Conservation (phyloP, 1,140 invertebrate species). For the Lordiphosa clarofinis region DNA sequence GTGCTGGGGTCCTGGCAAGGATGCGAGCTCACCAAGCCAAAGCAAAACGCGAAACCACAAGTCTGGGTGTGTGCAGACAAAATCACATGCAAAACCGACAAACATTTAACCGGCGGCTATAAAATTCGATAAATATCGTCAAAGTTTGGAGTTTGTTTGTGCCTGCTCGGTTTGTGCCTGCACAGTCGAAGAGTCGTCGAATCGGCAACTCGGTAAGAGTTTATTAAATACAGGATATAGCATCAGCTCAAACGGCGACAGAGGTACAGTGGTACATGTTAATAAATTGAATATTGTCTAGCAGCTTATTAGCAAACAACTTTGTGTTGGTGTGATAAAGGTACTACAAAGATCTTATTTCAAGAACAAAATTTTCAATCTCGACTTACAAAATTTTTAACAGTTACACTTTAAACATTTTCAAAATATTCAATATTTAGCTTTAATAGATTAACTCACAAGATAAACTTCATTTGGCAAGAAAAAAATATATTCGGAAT, state of each 20-base stretch:
- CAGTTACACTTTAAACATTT: too few relatives aligned
- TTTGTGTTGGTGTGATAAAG: too few relatives aligned
- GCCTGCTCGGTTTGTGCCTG: constrained; percentile 15
- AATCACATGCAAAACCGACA: constrained; percentile 54
- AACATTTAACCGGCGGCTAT: constrained; percentile 73
- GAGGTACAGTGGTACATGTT: constrained; percentile 17
- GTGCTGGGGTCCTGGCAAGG: constrained; percentile 7
- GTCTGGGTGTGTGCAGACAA: constrained; percentile 12
- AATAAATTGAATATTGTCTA: too few relatives aligned
- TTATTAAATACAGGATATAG: constrained; percentile 71
- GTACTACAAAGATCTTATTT: too few relatives aligned
- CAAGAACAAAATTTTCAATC: too few relatives aligned
- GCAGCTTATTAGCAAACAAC: too few relatives aligned
- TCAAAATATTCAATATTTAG: too few relatives aligned
- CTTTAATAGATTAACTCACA: too few relatives aligned
- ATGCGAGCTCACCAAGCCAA: constrained; percentile 29
- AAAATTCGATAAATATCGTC: constrained; percentile 76
- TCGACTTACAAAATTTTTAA: too few relatives aligned
- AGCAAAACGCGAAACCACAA: constrained; percentile 23
- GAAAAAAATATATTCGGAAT: too few relatives aligned
- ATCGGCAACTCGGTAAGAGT: constrained; percentile 37
- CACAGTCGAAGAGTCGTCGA: constrained; percentile 30
- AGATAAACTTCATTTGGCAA: too few relatives aligned
- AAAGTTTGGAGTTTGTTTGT: constrained; percentile 60
- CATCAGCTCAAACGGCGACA: constrained; percentile 12